Evolutionary conservation across 2,888 invertebrate genomes (phyloP), one percentile per base, ranked within the genome.

Genomic region (Clistopyga incitator): DNA sequence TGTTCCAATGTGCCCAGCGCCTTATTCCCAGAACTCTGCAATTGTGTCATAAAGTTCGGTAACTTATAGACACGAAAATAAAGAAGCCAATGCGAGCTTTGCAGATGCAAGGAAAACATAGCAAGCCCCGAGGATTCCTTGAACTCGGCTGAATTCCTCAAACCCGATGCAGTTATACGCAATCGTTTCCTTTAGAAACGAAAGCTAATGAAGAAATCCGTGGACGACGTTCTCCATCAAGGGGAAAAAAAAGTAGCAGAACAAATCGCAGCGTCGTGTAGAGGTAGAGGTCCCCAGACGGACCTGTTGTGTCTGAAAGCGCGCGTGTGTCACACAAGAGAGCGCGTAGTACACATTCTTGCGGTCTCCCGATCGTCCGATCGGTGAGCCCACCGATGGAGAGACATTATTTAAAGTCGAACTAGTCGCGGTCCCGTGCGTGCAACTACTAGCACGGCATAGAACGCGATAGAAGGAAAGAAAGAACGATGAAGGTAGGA

Each of bases 371-470:
- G 82, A 86, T 86, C 88, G 87, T 88, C 85, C 87, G 87, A 89
- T 90, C 87, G 86, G 86, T 82, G 72, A 77, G 90, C 87, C 90
- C 89, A 90, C 90, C 90, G 86, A 87, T 88, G 89, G 87, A 90
- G 90, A 90, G 88, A 88, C 90, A 90, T 90, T 90, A 89, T 90
- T 90, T 88, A 89, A 81, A 85, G 88, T 90, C 90, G 86, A 90
- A 90, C 88, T 90, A 89, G 89, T 77, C 82, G 81, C 71, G 72
- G 54, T 75, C 38, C 10, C 78, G 78, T 54, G 67, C 71, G 65
- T 72, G 61, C 72, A 79, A 68, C 71, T 79, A 34, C 50, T 20
- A 8, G 59, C 56, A 29, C 50, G 34, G 50, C 8, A 61, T 23
- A 65, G 50, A 47, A 72, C 29, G n/a, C 52, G 47, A 54, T 47